A percentile compares a stretch with the other conserved stretches of the same genome.
Evolutionary conservation across 2,888 invertebrate species (phyloP).

Genomic region (Sminthurides aquaticus): DNA sequence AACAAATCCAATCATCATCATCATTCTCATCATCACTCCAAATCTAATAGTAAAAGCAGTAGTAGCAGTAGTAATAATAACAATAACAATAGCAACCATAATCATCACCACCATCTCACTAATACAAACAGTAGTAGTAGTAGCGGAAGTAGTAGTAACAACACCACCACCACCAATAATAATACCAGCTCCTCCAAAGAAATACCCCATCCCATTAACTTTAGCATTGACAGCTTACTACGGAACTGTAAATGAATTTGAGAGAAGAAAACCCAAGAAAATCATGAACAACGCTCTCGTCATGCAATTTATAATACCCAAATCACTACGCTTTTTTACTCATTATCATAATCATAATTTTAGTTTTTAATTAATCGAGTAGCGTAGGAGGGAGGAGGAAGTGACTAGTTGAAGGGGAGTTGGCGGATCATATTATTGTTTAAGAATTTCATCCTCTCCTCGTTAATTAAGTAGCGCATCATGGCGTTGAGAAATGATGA

Average conservation of each 20-base stretch:
- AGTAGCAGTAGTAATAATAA: slow-evolving; percentile 10
- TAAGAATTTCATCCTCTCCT: background rate
- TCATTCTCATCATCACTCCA: background rate
- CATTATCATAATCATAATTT: too few species aligned
- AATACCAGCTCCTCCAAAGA: slow-evolving; percentile 18
- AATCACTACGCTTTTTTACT: too few species aligned
- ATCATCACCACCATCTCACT: slow-evolving; percentile 7
- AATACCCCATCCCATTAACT: slow-evolving; percentile 27
- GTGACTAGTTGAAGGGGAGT: too few species aligned
- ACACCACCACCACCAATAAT: slow-evolving; percentile 4
- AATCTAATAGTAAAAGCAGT: slow-evolving; percentile 6
- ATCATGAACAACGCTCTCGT: too few species aligned
- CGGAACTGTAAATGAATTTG: slow-evolving; percentile 16
- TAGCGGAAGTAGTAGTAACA: slow-evolving; percentile 4
- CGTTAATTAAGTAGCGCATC: background rate
- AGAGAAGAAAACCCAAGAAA: too few species aligned
- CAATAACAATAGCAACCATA: slow-evolving; percentile 8
- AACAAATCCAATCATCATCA: slow-evolving; percentile 15
- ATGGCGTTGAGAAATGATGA: background rate
- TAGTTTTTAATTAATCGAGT: too few species aligned
- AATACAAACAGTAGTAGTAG: background rate
- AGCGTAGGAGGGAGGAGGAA: too few species aligned
- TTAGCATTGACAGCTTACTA: slow-evolving; percentile 33
- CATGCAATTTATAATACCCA: too few species aligned
- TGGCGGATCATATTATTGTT: background rate